Percentiles rank a stretch among this genome's conserved stretches.
These are phyloP conservation scores for Betta splendens DNA, from an alignment of 2,797 vertebrate species.

Conservation along the genomic window DNA sequence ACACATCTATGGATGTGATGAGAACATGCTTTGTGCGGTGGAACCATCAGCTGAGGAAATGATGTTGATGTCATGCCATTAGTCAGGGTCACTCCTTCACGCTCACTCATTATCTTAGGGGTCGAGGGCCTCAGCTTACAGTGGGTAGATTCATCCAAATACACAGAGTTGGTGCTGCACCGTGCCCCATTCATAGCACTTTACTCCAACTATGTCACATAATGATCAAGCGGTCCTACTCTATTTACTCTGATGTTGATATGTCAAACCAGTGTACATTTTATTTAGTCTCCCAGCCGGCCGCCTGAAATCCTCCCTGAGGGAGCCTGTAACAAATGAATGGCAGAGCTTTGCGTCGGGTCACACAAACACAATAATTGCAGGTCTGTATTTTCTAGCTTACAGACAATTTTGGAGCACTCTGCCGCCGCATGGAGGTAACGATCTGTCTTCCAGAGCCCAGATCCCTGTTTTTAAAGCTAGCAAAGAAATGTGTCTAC, in stretches of 20 bases:
- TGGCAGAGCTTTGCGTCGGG: neutral
- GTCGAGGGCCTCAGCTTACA: too few relatives aligned
- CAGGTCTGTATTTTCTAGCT: constrained; percentile 4
- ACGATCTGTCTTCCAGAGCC: constrained; percentile 8
- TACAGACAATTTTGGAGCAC: neutral
- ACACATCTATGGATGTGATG: constrained; percentile 20
- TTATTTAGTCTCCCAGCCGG: neutral
- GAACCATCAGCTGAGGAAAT: constrained; percentile 17
- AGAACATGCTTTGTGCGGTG: constrained; percentile 20
- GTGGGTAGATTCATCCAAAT: too few relatives aligned
- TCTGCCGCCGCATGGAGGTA: neutral
- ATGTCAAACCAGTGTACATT: neutral
- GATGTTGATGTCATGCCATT: constrained; percentile 49
- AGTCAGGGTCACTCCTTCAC: constrained; percentile 62
- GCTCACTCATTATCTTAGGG: too few relatives aligned
- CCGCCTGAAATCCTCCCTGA: neutral
- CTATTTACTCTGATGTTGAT: neutral
- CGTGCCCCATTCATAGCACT: too few relatives aligned
- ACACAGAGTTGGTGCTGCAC: too few relatives aligned
- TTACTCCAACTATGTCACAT: too few relatives aligned
- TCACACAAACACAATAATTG: constrained; percentile 1
- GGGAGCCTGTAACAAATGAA: neutral
- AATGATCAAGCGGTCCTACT: too few relatives aligned
- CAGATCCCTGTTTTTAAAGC: neutral
- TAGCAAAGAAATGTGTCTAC: constrained; percentile 24